Evolutionary conservation across 2,113 vertebrate genomes (phyloP), one percentile per base, ranked within the genome.

Genomic region (Eidolon helvum): DNA sequence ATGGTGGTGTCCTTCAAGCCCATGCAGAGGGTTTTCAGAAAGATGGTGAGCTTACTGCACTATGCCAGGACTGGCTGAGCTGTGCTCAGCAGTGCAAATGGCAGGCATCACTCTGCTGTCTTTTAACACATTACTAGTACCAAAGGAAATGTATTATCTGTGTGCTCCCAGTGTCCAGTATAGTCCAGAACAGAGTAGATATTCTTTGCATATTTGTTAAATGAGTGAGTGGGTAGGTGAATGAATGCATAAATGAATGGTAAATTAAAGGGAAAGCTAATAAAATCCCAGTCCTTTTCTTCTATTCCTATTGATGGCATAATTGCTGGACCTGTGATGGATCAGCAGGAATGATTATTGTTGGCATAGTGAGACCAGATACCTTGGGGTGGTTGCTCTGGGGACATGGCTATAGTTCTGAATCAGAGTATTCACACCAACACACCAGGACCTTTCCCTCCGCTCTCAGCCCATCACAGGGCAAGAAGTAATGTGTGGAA

Each of bases 31-130:
- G 9, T 69, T 57, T 11, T 30, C 43, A 18, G 45, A 8, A 48
- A 86, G 35, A 10, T 26, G 15, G 21, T 14, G 24, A 21, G 4
- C 15, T 1, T 53, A 5, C 22, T 65, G 43, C 0, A 0, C 19
- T 38, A 10, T 21, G 33, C 38, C 40, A 5, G 35, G 26, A 21
- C 7, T 55, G 78, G 16, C 11, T 12, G 6, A 53, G 43, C 85
- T 72, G 10, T 15, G n/a, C n/a, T 78, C 14, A 53, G 50, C 7
- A 35, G 63, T 66, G 28, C 21, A 22, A 2, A 38, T 48, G 69
- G 53, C 22, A 86, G 77, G 5, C 4, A 18, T 14, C 12, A 21
- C 77, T 65, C 71, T 68, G 72, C 24, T 77, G 83, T 71, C 78
- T 68, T 71, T n/a, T 3, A 38, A 85, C 28, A 38, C 4, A 6